phyloP scores from a whole-genome alignment of 2,797 vertebrate species.

The Hippocampus kuda region DNA sequence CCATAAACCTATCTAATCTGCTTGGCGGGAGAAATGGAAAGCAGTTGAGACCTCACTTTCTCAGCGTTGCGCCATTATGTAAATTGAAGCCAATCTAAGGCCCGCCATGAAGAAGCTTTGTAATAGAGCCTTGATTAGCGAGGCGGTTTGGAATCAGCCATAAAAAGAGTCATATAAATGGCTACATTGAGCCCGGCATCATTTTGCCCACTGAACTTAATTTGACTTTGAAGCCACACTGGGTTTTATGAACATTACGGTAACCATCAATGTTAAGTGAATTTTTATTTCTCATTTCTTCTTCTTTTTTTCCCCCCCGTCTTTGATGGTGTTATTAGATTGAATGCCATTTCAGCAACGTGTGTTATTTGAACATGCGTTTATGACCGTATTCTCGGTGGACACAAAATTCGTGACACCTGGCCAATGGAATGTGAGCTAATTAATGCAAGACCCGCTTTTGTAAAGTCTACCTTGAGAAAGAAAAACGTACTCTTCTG shows the following conservation, averaged over 20 bases:
- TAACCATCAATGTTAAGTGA: slow-evolving; percentile 29
- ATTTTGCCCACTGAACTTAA: slow-evolving; percentile 64
- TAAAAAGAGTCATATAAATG: slow-evolving; percentile 67
- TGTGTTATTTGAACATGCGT: background rate
- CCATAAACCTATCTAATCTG: slow-evolving; percentile 63
- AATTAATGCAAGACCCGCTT: slow-evolving; percentile 1
- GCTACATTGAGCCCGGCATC: slow-evolving; percentile 51
- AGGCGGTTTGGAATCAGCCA: slow-evolving; percentile 60
- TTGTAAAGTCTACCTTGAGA: slow-evolving; percentile 5
- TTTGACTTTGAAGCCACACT: slow-evolving; percentile 59
- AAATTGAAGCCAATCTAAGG: slow-evolving; percentile 68
- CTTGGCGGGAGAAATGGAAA: slow-evolving; percentile 49
- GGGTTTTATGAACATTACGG: slow-evolving; percentile 49
- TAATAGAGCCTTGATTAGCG: slow-evolving; percentile 66
- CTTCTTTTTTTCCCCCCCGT: background rate
- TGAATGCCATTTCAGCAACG: background rate
- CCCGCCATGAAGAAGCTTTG: slow-evolving; percentile 56
- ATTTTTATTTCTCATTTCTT: slow-evolving; percentile 6
- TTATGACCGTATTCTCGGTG: slow-evolving; percentile 3
- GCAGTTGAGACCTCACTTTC: slow-evolving; percentile 52
- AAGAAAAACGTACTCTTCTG: too few species aligned
- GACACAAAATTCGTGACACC: slow-evolving; percentile 3
- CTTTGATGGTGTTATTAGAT: slow-evolving; percentile 41
- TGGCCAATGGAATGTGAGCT: background rate
- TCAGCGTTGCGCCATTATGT: slow-evolving; percentile 61